Evolutionary conservation across 2,113 vertebrate species (phyloP), one percentile per base, ranked within the genome.

Genomic region (Cichladusa arquata): DNA sequence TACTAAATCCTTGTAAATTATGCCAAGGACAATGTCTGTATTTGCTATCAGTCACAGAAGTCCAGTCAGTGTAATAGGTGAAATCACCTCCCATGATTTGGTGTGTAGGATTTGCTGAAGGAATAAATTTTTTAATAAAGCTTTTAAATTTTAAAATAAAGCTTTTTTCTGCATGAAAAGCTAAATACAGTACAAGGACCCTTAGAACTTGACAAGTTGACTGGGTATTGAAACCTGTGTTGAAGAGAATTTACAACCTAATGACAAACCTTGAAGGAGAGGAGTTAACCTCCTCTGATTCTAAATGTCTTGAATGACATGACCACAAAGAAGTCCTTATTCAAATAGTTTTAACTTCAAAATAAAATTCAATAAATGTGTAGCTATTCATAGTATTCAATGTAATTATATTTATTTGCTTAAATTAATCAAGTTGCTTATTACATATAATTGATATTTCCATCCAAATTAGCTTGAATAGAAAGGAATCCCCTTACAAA

Each of bases 401-500:
- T 69, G 14, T 57, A 80, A 88, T 97, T 70, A n/a, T 33, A 26
- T 77, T 65, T 77, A 92, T 69, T 72, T 62, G 14, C 44, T 53
- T 80, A 77, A 81, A 86, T 45, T 22, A 22, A 82, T 72, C 5
- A 44, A 91, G n/a, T 38, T 88, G 40, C 53, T 54, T 69, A 38
- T 76, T 61, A 36, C n/a, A 42, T 57, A 24, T 77, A 69, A 80
- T 80, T 62, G 45, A 45, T 72, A 88, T 77, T 88, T 86, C 33
- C 38, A 88, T 70, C 44, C 47, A 77, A 70, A 90, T 91, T 61
- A 69, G 28, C 48, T 82, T 40, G 23, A 81, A 42, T 62, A 62
- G 45, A 80, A 93, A 86, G 88, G 71, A 90, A 88, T 88, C 19
- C 66, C 64, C 67, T 66, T 93, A 73, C 90, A 82, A 88, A 34